These are phyloP conservation scores for Tetramorium simillimum DNA, from an alignment of 1,140 invertebrate genomes.

Conservation along the genomic window DNA sequence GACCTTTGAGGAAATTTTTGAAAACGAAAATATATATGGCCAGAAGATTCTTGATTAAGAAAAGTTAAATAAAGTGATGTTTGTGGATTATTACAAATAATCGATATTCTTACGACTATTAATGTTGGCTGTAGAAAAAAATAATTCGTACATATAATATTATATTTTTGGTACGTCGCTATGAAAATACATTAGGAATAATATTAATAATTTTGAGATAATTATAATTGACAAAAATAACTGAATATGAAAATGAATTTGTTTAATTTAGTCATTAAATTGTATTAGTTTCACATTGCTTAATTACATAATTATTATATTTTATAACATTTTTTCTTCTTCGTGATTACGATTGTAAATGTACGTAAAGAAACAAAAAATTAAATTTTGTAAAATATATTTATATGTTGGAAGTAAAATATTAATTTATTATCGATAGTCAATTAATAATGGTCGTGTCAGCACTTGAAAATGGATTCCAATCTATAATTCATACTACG, in stretches of 20 bases:
- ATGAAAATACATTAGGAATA: not conserved
- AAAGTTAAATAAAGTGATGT: not conserved
- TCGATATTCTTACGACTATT: not conserved
- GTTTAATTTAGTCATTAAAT: not conserved
- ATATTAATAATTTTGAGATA: not conserved
- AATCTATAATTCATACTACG: not conserved
- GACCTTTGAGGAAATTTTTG: conserved; percentile 1
- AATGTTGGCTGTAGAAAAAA: not conserved
- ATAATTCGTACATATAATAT: not conserved
- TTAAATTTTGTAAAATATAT: not conserved
- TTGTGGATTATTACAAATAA: not conserved
- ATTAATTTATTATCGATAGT: not conserved
- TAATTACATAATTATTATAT: not conserved
- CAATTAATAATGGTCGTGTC: not conserved
- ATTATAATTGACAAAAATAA: not conserved
- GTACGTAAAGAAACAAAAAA: not conserved
- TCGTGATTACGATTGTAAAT: not conserved
- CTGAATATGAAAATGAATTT: not conserved
- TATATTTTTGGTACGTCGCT: not conserved
- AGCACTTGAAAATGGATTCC: not conserved
- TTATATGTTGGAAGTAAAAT: not conserved
- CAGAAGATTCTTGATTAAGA: not conserved
- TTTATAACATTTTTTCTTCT: not conserved
- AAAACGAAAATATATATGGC: not conserved
- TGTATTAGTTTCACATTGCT: not conserved